Conservation (phyloP, 2,888 invertebrate species). For the Tanaodytes sp. region DNA sequence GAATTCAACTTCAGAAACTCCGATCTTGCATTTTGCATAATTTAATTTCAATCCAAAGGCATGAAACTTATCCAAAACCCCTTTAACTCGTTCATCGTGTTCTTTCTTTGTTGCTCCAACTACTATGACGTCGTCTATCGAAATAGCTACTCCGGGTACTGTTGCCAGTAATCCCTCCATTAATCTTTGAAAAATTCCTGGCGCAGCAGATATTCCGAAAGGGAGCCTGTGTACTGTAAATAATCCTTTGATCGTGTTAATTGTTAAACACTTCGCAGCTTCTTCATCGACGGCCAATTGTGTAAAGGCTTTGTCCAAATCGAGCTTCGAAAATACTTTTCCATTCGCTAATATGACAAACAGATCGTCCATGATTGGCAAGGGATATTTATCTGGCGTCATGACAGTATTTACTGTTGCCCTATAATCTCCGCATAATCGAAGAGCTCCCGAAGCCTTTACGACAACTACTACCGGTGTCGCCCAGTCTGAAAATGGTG, state of each 20-base stretch:
- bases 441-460: slow-evolving; percentile 7
- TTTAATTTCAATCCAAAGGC: background rate
- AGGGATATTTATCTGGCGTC: slow-evolving; percentile 17
- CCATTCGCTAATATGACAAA: slow-evolving; percentile 11
- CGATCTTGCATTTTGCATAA: background rate
- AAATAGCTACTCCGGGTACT: background rate
- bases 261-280: background rate
- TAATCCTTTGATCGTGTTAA: slow-evolving; percentile 18
- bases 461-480: slow-evolving; percentile 23
- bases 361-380: slow-evolving; percentile 16
- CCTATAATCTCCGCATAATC: slow-evolving; percentile 31
- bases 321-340: slow-evolving; percentile 21
- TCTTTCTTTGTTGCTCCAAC: background rate
- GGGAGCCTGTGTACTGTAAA: slow-evolving; percentile 55
- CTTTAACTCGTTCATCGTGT: background rate
- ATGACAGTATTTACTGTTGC: slow-evolving; percentile 5
- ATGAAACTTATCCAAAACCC: background rate
- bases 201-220: slow-evolving; percentile 55
- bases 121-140: background rate
- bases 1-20: background rate
- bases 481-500: slow-evolving; percentile 21
- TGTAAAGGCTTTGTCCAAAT: slow-evolving; percentile 23
- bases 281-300: slow-evolving; percentile 19
- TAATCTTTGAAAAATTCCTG: slow-evolving; percentile 46
- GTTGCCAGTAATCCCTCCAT: background rate